phyloP scores from a whole-genome alignment of 2,888 invertebrate species.

The Eristalis tenax region DNA sequence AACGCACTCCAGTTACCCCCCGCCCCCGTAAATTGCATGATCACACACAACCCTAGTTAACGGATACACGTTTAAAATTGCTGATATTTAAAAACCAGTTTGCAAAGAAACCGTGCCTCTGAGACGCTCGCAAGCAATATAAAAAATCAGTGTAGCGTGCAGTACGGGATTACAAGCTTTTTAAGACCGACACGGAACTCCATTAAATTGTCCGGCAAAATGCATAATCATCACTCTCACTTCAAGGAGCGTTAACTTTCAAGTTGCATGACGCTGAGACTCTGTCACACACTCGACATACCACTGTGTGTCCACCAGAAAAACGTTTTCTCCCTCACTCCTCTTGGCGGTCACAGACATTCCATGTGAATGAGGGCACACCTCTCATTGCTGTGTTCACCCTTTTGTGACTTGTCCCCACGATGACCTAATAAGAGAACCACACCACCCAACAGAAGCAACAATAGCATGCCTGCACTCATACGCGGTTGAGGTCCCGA shows the following conservation, averaged over 20 bases:
- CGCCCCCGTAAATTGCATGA: neutral
- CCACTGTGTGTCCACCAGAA: neutral
- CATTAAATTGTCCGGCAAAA: neutral
- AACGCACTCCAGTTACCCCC: neutral
- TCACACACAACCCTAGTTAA: neutral
- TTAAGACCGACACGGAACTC: neutral
- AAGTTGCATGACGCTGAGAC: neutral
- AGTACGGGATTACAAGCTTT: neutral
- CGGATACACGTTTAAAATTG: neutral
- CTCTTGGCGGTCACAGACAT: neutral
- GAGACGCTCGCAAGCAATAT: neutral
- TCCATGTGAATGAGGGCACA: neutral
- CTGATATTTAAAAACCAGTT: neutral
- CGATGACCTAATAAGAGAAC: neutral
- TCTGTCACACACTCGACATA: neutral
- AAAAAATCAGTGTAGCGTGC: neutral
- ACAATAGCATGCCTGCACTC: conserved; percentile 30
- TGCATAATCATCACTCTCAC: neutral
- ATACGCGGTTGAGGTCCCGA: neutral
- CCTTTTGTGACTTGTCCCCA: neutral
- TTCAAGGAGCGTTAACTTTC: neutral
- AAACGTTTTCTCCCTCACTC: neutral
- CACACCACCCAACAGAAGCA: neutral
- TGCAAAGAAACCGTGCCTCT: neutral
- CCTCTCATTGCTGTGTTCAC: neutral